These are phyloP conservation scores for Pteria penguin DNA, from an alignment of 2,888 invertebrate genomes.

Conservation along the genomic window DNA sequence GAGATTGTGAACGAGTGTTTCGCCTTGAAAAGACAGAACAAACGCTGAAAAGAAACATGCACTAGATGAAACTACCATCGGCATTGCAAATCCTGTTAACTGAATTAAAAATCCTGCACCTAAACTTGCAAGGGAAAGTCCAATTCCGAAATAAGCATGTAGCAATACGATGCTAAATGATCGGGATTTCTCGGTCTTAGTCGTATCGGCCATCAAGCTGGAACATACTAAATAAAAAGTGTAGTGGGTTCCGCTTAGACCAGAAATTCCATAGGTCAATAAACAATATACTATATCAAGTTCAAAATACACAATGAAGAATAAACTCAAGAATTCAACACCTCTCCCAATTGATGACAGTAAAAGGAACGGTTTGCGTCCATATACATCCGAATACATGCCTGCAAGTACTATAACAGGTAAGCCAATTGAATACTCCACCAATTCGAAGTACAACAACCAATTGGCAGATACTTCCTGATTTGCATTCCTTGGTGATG, in stretches of 20 bases:
- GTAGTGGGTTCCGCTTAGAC: background rate
- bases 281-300: background rate
- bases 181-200: background rate
- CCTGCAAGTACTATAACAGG: background rate
- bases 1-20: background rate
- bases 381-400: background rate
- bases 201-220: background rate
- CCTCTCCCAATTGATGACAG: background rate
- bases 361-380: background rate
- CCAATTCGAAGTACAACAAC: background rate
- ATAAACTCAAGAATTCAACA: background rate
- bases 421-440: background rate
- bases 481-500: background rate
- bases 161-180: background rate
- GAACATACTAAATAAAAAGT: background rate
- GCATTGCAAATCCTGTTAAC: background rate
- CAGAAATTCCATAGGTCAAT: background rate
- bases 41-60: background rate
- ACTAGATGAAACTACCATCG: background rate
- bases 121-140: background rate
- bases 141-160: background rate
- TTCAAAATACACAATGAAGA: background rate
- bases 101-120: background rate
- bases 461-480: background rate
- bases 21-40: background rate